Base-by-base conservation (phyloP, 2,888 invertebrate species). In the Lymantria monacha region DNA sequence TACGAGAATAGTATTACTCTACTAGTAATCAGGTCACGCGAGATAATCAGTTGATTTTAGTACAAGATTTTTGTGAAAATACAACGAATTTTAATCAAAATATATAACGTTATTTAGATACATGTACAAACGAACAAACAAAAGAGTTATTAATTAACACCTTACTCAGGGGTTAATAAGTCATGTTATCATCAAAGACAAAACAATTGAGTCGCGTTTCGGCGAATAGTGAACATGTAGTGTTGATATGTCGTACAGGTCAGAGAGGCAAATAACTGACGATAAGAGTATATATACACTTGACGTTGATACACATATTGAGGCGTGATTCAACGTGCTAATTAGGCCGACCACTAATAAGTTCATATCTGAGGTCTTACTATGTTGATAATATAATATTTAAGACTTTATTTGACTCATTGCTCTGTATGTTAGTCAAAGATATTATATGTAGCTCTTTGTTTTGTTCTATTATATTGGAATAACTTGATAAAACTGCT, bases 291-390 rank as follows among this genome's bases (percentile, higher is more conserved):
- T 66, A 73, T 49, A 62, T 42, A 65, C 62, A 64, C 66, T 58
- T 57, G 56, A 61, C 58, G 56, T 49, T 53, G 64, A 68, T 66
- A 66, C 49, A 61, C 66, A 38, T 66, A 65, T 57, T 64, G 62
- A 66, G 66, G 74, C 66, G 68, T 74, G 75, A 79, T 79, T 79
- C 73, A 76, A 76, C 78, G 75, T 74, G 72, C 76, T 82, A 82
- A 82, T 81, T 76, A 73, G 76, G 69, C 61, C 76, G 74, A 66
- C 68, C 59, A 71, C 67, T 75, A 74, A 74, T 72, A 76, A 70
- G 63, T 56, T 50, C 55, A 61, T 68, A 65, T 70, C 70, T 66
- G 64, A 72, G 69, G 69, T 74, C 70, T 69, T 63, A 51, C 58
- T 57, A 46, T 50, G 52, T 30, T 49, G 67, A 70, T 69, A 66